These are phyloP conservation scores for Silurus lanzhouensis DNA, from an alignment of 2,797 vertebrate species.

Conservation along the genomic window DNA sequence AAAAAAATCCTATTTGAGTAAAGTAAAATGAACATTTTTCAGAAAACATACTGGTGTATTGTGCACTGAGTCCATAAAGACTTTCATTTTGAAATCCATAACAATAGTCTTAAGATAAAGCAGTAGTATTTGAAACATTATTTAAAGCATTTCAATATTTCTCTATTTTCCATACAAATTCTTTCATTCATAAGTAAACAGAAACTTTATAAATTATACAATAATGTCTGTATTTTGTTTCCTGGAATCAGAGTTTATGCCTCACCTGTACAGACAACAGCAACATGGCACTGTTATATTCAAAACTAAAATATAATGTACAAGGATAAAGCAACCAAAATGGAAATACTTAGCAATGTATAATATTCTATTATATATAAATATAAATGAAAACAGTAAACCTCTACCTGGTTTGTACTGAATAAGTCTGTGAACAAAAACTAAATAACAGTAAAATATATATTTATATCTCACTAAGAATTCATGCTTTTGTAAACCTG, in stretches of 20 bases:
- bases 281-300: constrained; percentile 43
- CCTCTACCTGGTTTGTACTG: constrained; percentile 19
- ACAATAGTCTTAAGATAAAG: constrained; percentile 33
- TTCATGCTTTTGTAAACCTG: constrained; percentile 40
- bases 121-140: constrained; percentile 31
- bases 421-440: constrained; percentile 32
- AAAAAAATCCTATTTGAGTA: background rate
- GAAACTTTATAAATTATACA: constrained; percentile 21
- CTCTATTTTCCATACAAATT: constrained; percentile 37
- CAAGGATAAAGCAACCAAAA: background rate
- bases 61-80: constrained; percentile 11
- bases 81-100: constrained; percentile 43
- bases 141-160: constrained; percentile 38
- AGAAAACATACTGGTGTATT: constrained; percentile 9
- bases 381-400: constrained; percentile 36
- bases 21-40: background rate
- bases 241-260: constrained; percentile 47
- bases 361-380: background rate
- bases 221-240: constrained; percentile 37
- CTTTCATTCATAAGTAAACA: constrained; percentile 39
- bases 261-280: constrained; percentile 48
- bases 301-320: constrained; percentile 32
- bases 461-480: constrained; percentile 21
- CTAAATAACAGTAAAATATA: constrained; percentile 45
- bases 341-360: constrained; percentile 9